These are phyloP conservation scores for Rhagoletis pomonella DNA, from an alignment of 1,140 invertebrate genomes.

Conservation along the genomic window DNA sequence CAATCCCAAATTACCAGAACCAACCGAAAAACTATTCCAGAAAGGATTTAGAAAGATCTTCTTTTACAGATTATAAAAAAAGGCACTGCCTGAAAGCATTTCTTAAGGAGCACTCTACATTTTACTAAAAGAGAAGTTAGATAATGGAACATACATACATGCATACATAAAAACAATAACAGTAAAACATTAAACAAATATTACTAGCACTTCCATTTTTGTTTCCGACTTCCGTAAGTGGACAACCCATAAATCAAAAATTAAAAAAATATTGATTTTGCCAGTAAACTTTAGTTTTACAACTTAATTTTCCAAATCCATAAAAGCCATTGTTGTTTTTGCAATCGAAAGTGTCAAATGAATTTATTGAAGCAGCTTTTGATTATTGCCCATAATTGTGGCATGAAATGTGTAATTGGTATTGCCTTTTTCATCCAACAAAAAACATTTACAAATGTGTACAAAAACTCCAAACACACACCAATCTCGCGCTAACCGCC, in stretches of 20 bases:
- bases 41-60: too few species aligned
- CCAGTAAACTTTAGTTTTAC: slow-evolving; percentile 8
- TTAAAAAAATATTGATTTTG: neutral
- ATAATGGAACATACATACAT: too few species aligned
- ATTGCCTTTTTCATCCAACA: neutral
- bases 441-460: too few species aligned
- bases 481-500: neutral
- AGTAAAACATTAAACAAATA: too few species aligned
- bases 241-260: neutral
- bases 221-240: neutral
- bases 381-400: slow-evolving; percentile 38
- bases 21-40: too few species aligned
- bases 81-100: too few species aligned
- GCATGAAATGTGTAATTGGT: slow-evolving; percentile 25
- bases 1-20: too few species aligned
- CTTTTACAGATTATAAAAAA: too few species aligned
- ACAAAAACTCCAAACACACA: neutral
- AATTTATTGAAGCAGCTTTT: slow-evolving; percentile 32
- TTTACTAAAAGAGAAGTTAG: too few species aligned
- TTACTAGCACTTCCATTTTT: neutral
- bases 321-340: neutral
- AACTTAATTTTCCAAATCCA: slow-evolving; percentile 8
- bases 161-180: too few species aligned
- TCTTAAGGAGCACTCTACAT: too few species aligned
- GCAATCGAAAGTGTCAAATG: slow-evolving; percentile 27